Evolutionary conservation across 1,140 invertebrate genomes (phyloP).

Genomic region (Brachionus rubens): DNA sequence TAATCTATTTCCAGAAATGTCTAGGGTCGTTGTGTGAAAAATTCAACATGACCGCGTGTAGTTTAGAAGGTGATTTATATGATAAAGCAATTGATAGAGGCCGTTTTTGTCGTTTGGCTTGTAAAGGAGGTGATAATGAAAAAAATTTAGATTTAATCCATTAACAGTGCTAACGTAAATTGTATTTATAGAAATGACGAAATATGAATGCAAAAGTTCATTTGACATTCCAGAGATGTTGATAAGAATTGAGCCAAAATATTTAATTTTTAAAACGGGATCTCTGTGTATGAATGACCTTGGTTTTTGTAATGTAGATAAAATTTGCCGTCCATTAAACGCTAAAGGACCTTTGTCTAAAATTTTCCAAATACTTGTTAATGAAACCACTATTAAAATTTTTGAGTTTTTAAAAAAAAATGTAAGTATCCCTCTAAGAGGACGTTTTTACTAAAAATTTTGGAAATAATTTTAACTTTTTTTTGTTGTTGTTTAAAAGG

Average conservation of each 20-base stretch:
- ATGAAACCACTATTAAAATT: no score
- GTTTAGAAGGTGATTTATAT: background rate
- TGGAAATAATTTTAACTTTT: no score
- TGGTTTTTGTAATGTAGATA: background rate
- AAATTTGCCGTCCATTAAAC: background rate
- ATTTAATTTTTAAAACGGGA: background rate
- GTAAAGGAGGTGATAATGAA: conserved; percentile 34
- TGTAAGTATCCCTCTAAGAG: no score
- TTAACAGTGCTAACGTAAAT: background rate
- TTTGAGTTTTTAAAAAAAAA: no score
- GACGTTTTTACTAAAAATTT: no score
- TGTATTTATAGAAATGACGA: background rate
- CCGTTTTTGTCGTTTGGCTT: background rate
- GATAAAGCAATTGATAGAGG: background rate
- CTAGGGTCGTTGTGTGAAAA: background rate
- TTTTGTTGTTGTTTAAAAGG: no score
- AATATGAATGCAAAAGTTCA: background rate
- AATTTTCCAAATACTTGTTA: background rate
- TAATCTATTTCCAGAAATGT: background rate
- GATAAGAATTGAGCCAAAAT: background rate
- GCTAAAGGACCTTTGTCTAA: background rate
- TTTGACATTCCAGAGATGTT: background rate
- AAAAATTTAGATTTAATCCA: background rate
- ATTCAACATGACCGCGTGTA: background rate
- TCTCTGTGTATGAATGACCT: background rate